These are phyloP conservation scores for Catocala nupta DNA, from an alignment of 2,888 invertebrate genomes.

Conservation along the genomic window DNA sequence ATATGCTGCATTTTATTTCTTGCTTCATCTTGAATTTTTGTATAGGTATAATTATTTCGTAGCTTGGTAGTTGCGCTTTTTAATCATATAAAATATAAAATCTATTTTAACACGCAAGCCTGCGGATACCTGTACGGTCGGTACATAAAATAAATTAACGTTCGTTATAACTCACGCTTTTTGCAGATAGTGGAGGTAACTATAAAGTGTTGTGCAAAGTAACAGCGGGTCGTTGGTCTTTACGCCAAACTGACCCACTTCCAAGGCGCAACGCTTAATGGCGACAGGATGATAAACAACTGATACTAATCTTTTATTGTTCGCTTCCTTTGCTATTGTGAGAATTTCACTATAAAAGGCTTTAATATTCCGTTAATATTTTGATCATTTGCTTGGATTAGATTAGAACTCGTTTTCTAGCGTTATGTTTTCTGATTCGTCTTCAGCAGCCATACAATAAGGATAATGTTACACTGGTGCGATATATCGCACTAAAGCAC, in stretches of 20 bases:
- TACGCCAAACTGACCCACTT: conserved; percentile 14
- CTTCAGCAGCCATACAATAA: too few species aligned
- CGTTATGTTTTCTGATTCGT: too few species aligned
- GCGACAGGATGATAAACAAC: conserved; percentile 14
- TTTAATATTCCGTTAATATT: not conserved
- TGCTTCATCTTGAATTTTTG: too few species aligned
- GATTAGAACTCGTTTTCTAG: too few species aligned
- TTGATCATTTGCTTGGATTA: too few species aligned
- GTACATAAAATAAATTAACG: not conserved
- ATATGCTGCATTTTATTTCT: too few species aligned
- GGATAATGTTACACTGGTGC: too few species aligned
- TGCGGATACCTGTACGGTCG: not conserved
- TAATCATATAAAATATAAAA: too few species aligned
- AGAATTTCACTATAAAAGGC: conserved; percentile 2
- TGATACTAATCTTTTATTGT: conserved; percentile 15
- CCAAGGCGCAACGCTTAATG: conserved; percentile 5
- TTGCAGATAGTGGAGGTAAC: conserved; percentile 9
- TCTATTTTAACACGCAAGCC: not conserved
- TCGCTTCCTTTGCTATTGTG: not conserved
- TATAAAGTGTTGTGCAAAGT: conserved; percentile 9
- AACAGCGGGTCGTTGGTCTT: conserved; percentile 9
- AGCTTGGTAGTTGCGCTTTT: too few species aligned
- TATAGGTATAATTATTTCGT: too few species aligned
- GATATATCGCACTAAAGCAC: too few species aligned
- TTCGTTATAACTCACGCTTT: conserved; percentile 3